Evolutionary conservation across 2,888 invertebrate species (phyloP).

Genomic region (Zelleria hepariella): DNA sequence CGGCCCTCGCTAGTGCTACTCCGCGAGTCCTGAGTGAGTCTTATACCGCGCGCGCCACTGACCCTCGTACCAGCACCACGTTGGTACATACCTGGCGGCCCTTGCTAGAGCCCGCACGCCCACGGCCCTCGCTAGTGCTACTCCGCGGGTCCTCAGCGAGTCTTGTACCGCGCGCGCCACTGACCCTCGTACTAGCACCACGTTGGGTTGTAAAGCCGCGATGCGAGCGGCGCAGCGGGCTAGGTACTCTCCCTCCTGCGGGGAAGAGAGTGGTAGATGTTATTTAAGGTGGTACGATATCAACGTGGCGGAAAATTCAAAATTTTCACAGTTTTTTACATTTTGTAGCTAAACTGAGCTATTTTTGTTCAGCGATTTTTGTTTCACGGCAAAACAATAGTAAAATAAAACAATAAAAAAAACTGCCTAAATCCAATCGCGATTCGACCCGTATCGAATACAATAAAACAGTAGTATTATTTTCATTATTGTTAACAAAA

Average conservation of each 20-base stretch:
- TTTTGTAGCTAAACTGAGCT: too few relatives aligned
- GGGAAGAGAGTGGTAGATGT: too few relatives aligned
- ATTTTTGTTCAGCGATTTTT: too few relatives aligned
- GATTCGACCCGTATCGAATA: too few relatives aligned
- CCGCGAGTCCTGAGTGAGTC: conserved; percentile 80
- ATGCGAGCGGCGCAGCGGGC: conserved; percentile 91
- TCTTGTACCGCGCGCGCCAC: conserved; percentile 91
- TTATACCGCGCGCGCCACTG: conserved; percentile 89
- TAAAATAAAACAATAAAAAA: too few relatives aligned
- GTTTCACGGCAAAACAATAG: too few relatives aligned
- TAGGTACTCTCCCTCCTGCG: background rate
- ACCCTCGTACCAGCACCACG: conserved; percentile 91
- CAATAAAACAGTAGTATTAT: too few relatives aligned
- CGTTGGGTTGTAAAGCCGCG: conserved; percentile 84
- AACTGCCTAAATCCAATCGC: too few relatives aligned
- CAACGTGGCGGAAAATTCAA: too few relatives aligned
- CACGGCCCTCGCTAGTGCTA: conserved; percentile 91
- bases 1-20: conserved; percentile 90
- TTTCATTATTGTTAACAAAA: too few relatives aligned
- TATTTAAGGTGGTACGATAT: too few relatives aligned
- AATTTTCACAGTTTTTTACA: too few relatives aligned
- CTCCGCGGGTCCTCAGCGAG: conserved; percentile 76
- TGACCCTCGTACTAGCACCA: conserved; percentile 91
- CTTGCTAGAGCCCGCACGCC: conserved; percentile 62
- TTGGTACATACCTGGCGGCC: conserved; percentile 84